Base-by-base conservation (phyloP, 2,797 vertebrate genomes). In the Rhabdomys pumilio region DNA sequence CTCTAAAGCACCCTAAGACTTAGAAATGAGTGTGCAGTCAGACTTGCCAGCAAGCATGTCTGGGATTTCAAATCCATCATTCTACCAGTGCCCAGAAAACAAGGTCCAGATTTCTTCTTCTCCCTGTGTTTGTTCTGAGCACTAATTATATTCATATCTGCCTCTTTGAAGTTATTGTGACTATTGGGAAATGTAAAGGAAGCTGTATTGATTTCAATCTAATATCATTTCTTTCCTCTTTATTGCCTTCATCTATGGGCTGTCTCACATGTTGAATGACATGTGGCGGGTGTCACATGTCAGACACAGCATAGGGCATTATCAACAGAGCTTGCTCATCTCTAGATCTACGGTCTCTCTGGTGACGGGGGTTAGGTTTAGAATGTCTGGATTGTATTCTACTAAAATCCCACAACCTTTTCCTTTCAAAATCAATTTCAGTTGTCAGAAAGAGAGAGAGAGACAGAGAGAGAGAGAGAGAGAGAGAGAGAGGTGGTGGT, bases 81-180 rank as follows among this genome's bases (percentile, higher is more conserved):
- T 97, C 95, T 94, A 97, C 94, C 55, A 69, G 90, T 41, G 76
- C 97, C 98, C 97, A 7, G 59, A 97, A 98, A 98, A 97, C 94
- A 96, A 96, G 84, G 97, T 95, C 94, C 93, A 97, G 98, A 98
- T 98, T 99, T 99, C 98, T 99, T 99, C 98, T 97, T 96, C 96
- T 97, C 98, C 97, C 98, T 98, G 98, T 98, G 98, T 99, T 98
- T 99, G 98, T 98, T 99, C 99, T 99, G 98, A 98, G 99, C 99
- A 99, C 99, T 99, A 99, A 99, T 99, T 99, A 99, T 99, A 99
- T 99, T 99, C 99, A 98, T 99, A 99, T 99, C 99, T 99, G 98
- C 98, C 98, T 98, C 99, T 99, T 99, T 99, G 99, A 99, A 99
- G 99, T 99, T 99, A 99, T 99, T 98, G 99, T 99, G 99, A 99